phyloP scores from a whole-genome alignment of 2,888 invertebrate genomes.

The Bursaphelenchus okinawaensis region DNA sequence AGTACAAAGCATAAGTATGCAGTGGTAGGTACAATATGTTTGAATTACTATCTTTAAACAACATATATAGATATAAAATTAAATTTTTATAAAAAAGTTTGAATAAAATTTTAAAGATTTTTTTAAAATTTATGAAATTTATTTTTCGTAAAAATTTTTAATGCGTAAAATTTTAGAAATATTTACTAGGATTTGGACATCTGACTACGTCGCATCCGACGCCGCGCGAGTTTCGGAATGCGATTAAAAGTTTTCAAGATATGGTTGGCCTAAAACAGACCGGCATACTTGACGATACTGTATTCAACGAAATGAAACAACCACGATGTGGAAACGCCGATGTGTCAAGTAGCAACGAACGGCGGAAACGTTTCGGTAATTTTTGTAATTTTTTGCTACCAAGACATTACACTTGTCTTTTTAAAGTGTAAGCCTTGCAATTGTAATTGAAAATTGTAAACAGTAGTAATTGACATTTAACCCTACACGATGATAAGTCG shows the following conservation, averaged over 20 bases:
- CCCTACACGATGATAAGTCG: too few relatives aligned
- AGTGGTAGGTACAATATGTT: conserved; percentile 13
- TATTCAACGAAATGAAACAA: conserved; percentile 36
- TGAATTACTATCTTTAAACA: too few relatives aligned
- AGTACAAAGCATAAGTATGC: conserved; percentile 10
- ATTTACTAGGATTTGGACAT: conserved; percentile 49
- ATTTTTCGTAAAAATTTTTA: neutral
- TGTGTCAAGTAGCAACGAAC: conserved; percentile 18
- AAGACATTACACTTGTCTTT: too few relatives aligned
- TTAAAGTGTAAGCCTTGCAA: neutral
- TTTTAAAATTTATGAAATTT: too few relatives aligned
- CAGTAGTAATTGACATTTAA: too few relatives aligned
- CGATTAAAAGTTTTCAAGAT: conserved; percentile 42
- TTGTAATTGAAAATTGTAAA: neutral
- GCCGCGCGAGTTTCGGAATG: conserved; percentile 38
- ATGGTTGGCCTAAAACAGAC: conserved; percentile 46
- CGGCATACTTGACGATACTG: conserved; percentile 43
- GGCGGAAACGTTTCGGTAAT: conserved; percentile 29
- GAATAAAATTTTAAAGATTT: too few relatives aligned
- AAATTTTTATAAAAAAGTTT: too few relatives aligned
- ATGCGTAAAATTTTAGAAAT: conserved; percentile 36
- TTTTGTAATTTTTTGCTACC: neutral
- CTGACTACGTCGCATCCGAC: conserved; percentile 36
- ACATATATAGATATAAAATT: too few relatives aligned
- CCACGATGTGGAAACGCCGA: conserved; percentile 51